Percentiles rank a stretch among this genome's conserved stretches.
These are phyloP conservation scores for Lithobates pipiens DNA, from an alignment of 2,797 vertebrate species.

Conservation along the genomic window DNA sequence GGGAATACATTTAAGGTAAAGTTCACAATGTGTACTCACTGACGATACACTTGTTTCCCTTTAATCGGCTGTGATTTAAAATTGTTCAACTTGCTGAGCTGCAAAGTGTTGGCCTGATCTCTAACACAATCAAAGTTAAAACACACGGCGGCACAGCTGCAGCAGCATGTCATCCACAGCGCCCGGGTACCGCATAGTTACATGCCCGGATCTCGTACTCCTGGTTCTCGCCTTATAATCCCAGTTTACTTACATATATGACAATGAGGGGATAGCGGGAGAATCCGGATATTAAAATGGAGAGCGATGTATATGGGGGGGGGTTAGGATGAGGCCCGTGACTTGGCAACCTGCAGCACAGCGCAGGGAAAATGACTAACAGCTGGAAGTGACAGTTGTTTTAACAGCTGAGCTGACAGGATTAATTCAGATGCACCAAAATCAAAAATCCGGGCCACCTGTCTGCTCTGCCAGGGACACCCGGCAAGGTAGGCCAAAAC, in stretches of 20 bases:
- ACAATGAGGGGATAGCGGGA: constrained; percentile 16
- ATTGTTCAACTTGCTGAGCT: constrained; percentile 13
- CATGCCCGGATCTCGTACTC: constrained; percentile 5
- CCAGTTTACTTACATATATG: constrained; percentile 9
- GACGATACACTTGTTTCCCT: too few species aligned
- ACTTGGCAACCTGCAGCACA: constrained; percentile 92
- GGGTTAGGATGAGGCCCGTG: constrained; percentile 69
- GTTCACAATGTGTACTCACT: too few species aligned
- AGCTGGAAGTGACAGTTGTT: constrained; percentile 99
- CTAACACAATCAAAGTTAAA: constrained; percentile 37
- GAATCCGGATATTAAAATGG: not conserved
- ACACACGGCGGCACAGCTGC: constrained; percentile 45
- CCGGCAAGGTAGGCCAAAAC: constrained; percentile 79
- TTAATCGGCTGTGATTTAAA: not conserved
- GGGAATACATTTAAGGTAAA: too few species aligned
- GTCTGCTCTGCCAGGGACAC: constrained; percentile 94
- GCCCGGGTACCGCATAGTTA: not conserved
- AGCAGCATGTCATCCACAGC: not conserved
- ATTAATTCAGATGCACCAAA: constrained; percentile 99
- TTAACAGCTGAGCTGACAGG: constrained; percentile 99
- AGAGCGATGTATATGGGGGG: not conserved
- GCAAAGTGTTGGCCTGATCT: constrained; percentile 13
- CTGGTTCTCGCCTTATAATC: constrained; percentile 11
- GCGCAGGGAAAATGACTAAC: constrained; percentile 98
- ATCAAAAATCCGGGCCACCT: constrained; percentile 99